These are phyloP conservation scores for Hoplias malabaricus DNA, from an alignment of 2,113 vertebrate species.

Conservation along the genomic window DNA sequence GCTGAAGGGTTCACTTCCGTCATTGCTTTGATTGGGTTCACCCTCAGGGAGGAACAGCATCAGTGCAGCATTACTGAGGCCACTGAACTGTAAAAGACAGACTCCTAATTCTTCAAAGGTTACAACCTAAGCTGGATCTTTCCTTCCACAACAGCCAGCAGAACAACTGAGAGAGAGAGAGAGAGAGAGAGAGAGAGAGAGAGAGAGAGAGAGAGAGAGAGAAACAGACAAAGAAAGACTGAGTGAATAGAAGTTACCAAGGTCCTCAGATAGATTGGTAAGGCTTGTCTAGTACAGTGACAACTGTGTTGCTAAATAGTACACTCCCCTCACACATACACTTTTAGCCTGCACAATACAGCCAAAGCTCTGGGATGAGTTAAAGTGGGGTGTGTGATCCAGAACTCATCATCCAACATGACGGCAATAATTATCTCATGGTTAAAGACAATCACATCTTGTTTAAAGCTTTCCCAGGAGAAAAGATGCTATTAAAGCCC, in stretches of 20 bases:
- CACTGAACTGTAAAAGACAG: constrained; percentile 33
- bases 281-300: background rate
- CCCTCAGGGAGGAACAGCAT: background rate
- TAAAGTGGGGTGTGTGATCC: no score
- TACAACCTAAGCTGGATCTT: background rate
- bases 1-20: background rate
- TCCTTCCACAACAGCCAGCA: background rate
- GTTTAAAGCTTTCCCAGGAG: no score
- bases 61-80: background rate
- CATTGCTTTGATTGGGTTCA: background rate
- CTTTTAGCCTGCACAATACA: no score
- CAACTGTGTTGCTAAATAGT: no score
- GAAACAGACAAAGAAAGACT: background rate
- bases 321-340: no score
- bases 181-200: background rate
- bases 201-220: constrained; percentile 1
- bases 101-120: constrained; percentile 1
- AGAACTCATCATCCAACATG: no score
- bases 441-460: no score
- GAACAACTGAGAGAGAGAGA: background rate
- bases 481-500: no score
- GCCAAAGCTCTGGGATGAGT: no score
- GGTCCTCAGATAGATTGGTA: background rate
- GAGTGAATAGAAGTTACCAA: background rate
- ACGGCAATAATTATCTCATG: no score